phyloP scores from a whole-genome alignment of 2,888 invertebrate genomes.

The Ecdyonurus torrentis region DNA sequence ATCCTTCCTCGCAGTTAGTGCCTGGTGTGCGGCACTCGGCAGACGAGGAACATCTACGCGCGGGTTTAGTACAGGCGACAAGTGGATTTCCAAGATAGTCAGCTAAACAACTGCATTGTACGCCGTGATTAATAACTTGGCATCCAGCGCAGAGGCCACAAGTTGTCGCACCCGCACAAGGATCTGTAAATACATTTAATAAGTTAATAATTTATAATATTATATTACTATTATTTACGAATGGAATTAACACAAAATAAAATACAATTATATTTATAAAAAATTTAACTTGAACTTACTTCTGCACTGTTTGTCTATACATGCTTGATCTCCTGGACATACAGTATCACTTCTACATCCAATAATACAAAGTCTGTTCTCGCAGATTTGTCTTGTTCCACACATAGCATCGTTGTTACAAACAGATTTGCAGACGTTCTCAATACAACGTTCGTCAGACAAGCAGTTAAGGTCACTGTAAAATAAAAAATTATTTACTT shows the following conservation, averaged over 20 bases:
- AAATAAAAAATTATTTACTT: conserved; percentile 16
- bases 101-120: conserved; percentile 69
- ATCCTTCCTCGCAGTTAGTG: conserved; percentile 42
- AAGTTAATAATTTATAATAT: background rate
- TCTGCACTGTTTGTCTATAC: conserved; percentile 65
- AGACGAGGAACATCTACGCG: conserved; percentile 37
- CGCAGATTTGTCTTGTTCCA: conserved; percentile 65
- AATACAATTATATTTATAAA: background rate
- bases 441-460: conserved; percentile 70
- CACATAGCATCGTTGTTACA: conserved; percentile 78
- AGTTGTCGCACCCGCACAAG: conserved; percentile 51
- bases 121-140: conserved; percentile 63
- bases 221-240: background rate
- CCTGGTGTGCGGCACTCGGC: conserved; percentile 31
- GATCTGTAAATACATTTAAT: conserved; percentile 52
- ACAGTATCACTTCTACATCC: conserved; percentile 74
- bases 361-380: conserved; percentile 66
- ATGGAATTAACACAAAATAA: background rate
- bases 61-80: conserved; percentile 55
- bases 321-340: conserved; percentile 58
- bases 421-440: conserved; percentile 64
- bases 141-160: conserved; percentile 78
- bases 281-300: conserved; percentile 29
- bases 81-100: conserved; percentile 70
- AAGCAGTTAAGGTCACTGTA: conserved; percentile 63